A percentile compares a stretch with the other conserved stretches of the same genome.
Evolutionary conservation across 2,113 vertebrate species (phyloP).

Genomic region (Nothobranchius furzeri): DNA sequence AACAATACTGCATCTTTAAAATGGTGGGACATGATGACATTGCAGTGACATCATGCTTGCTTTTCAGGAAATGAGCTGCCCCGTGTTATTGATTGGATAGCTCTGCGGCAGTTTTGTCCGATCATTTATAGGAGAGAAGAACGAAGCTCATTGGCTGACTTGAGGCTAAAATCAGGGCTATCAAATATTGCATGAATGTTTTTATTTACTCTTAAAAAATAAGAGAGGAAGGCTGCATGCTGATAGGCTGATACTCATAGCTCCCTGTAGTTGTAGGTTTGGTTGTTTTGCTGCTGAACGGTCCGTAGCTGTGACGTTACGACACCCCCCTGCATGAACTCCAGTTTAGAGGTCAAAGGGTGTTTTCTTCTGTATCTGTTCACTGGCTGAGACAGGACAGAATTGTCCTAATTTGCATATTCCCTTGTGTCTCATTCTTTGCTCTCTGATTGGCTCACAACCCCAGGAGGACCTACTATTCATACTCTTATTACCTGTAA

Average conservation of each 20-base stretch:
- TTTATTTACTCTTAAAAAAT: slow-evolving; percentile 67
- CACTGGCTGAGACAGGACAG: slow-evolving; percentile 74
- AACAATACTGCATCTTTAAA: slow-evolving; percentile 89
- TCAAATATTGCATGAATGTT: slow-evolving; percentile 78
- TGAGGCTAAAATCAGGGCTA: slow-evolving; percentile 18
- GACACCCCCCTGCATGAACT: slow-evolving; percentile 80
- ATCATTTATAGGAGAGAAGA: slow-evolving; percentile 10
- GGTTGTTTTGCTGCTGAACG: slow-evolving; percentile 15
- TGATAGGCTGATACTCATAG: slow-evolving; percentile 57
- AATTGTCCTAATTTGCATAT: slow-evolving; percentile 93
- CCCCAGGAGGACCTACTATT: slow-evolving; percentile 99
- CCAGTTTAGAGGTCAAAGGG: slow-evolving; percentile 62
- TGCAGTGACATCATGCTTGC: slow-evolving; percentile 64
- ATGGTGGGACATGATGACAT: slow-evolving; percentile 76
- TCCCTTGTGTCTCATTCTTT: slow-evolving; percentile 91
- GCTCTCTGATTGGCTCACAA: slow-evolving; percentile 99
- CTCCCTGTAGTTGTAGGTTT: neutral
- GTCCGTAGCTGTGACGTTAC: slow-evolving; percentile 24
- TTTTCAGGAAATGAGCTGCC: slow-evolving; percentile 62
- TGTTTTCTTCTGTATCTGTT: slow-evolving; percentile 85
- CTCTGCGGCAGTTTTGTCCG: slow-evolving; percentile 11
- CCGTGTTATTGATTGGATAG: slow-evolving; percentile 46
- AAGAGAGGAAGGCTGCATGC: slow-evolving; percentile 75
- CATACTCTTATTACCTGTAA: slow-evolving; percentile 99
- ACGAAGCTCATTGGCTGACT: slow-evolving; percentile 16